Conservation (phyloP, 2,888 invertebrate species). For the Leucoma salicis region DNA sequence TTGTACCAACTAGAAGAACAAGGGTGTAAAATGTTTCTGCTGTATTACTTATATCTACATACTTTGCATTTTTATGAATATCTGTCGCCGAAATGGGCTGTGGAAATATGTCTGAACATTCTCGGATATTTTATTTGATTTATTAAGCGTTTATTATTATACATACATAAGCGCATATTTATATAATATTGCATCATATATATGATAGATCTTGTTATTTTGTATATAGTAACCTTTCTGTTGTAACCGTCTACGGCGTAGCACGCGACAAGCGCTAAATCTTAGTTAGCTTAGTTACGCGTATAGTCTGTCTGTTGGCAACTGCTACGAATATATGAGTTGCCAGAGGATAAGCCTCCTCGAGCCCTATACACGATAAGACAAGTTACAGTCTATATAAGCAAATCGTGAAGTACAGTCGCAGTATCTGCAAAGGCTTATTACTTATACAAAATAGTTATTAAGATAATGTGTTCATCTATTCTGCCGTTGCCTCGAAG, state of each 20-base stretch:
- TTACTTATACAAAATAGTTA: too few species aligned
- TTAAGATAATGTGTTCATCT: too few species aligned
- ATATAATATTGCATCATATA: not conserved
- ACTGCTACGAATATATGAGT: conserved; percentile 64
- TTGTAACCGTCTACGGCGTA: conserved; percentile 60
- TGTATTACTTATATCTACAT: conserved; percentile 12
- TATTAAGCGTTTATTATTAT: not conserved
- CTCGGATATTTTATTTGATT: conserved; percentile 6
- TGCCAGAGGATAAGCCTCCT: conserved; percentile 64
- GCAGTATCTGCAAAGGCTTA: too few species aligned
- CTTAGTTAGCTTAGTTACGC: conserved; percentile 67
- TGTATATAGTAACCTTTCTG: too few species aligned
- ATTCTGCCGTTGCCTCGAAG: too few species aligned
- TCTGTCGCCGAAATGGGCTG: conserved; percentile 10
- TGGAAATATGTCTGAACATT: conserved; percentile 2
- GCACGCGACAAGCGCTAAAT: conserved; percentile 47
- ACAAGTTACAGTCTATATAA: conserved; percentile 30
- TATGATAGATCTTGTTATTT: not conserved
- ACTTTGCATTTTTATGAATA: conserved; percentile 19
- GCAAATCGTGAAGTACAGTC: conserved; percentile 13
- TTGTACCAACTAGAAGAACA: conserved; percentile 24
- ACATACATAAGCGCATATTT: not conserved
- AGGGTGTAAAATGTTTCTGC: conserved; percentile 15
- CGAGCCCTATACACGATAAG: conserved; percentile 40
- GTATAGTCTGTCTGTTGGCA: conserved; percentile 69